Conservation (phyloP, 2,888 invertebrate species). For the Emesis furor region DNA sequence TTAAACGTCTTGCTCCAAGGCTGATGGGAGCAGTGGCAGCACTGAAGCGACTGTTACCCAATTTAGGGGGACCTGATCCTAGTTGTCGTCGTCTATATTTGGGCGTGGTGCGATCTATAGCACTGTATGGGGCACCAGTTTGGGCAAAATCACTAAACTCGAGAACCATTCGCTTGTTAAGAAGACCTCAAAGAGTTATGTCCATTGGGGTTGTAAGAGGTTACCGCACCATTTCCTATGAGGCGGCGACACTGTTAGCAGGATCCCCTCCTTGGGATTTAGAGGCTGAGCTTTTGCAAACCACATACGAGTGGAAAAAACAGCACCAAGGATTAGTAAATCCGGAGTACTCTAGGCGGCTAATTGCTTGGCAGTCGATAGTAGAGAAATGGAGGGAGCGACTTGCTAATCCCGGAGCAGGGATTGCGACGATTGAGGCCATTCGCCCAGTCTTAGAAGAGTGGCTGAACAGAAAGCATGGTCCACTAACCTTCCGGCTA, state of each 20-base stretch:
- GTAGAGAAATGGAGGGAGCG: no score
- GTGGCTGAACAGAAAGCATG: no score
- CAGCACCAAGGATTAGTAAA: no score
- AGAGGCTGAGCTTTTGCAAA: background rate
- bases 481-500: no score
- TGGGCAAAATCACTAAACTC: background rate
- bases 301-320: no score
- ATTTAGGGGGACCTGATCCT: background rate
- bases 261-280: background rate
- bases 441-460: no score
- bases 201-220: background rate
- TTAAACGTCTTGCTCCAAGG: background rate
- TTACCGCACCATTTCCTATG: background rate
- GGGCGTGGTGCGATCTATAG: background rate
- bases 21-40: background rate
- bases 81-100: background rate
- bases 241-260: background rate
- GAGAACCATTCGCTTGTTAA: no score
- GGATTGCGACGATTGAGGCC: no score
- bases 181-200: background rate
- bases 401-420: no score
- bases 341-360: no score
- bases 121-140: conserved; percentile 4
- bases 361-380: no score
- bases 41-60: background rate